phyloP scores from a whole-genome alignment of 2,113 vertebrate species.

The Microcebus jonahi region DNA sequence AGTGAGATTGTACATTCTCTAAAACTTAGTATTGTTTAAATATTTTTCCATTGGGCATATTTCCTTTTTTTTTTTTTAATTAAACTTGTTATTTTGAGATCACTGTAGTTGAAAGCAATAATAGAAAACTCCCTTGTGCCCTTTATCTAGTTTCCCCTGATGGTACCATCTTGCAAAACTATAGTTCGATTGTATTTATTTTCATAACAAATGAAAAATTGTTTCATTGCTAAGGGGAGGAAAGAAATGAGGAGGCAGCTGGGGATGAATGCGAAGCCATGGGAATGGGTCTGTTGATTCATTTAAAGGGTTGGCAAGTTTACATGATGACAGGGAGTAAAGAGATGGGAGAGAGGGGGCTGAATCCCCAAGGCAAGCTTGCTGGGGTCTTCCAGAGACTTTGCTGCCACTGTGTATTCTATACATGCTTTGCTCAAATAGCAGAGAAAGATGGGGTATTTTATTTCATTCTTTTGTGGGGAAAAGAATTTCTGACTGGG shows the following conservation, averaged over 20 bases:
- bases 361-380: background rate
- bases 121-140: background rate
- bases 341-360: background rate
- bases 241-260: background rate
- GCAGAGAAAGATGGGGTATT: background rate
- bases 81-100: slow-evolving; percentile 47
- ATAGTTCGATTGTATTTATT: background rate
- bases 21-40: background rate
- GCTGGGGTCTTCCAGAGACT: background rate
- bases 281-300: background rate
- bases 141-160: background rate
- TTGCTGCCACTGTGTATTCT: background rate
- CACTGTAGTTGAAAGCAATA: slow-evolving; percentile 47
- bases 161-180: background rate
- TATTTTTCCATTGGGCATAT: background rate
- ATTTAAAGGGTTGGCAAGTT: slow-evolving; percentile 1
- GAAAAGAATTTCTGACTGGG: background rate
- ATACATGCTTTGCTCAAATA: background rate
- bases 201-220: slow-evolving; percentile 41
- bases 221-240: slow-evolving; percentile 30
- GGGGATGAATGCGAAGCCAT: background rate
- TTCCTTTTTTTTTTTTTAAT: background rate
- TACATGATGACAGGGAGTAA: slow-evolving; percentile 19
- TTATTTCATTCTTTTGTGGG: background rate
- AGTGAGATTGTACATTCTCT: background rate